These are phyloP conservation scores for Metalampra italica DNA, from an alignment of 2,888 invertebrate genomes.

Conservation along the genomic window DNA sequence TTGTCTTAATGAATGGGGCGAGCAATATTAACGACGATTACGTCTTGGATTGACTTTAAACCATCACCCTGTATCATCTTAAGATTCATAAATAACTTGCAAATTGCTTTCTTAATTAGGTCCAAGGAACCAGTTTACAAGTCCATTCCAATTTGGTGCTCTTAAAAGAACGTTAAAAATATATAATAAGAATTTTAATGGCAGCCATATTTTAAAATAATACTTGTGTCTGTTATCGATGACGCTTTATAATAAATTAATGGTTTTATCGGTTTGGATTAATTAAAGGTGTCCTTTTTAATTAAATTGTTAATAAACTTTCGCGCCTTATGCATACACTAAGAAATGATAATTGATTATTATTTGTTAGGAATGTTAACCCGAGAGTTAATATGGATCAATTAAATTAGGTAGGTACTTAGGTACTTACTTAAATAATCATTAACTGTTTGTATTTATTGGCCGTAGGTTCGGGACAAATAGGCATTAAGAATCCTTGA, in stretches of 20 bases:
- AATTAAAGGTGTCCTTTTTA: conserved; percentile 9
- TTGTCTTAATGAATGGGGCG: no score
- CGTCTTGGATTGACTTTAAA: not conserved
- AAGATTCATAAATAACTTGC: conserved; percentile 64
- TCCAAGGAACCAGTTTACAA: conserved; percentile 42
- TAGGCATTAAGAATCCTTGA: no score
- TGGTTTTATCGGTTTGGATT: conserved; percentile 16
- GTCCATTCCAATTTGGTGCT: conserved; percentile 37
- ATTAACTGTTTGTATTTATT: no score
- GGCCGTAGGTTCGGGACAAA: no score
- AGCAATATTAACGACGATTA: no score
- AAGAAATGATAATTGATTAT: no score
- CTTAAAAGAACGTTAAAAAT: conserved; percentile 29
- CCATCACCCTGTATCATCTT: conserved; percentile 43
- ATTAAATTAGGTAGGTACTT: no score
- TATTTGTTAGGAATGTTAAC: no score
- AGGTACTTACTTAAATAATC: no score
- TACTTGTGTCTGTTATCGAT: conserved; percentile 16
- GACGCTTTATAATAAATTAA: conserved; percentile 17
- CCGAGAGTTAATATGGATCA: no score
- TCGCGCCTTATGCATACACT: no score
- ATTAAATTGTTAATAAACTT: conserved; percentile 14
- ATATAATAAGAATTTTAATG: conserved; percentile 26
- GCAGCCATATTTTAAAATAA: conserved; percentile 17
- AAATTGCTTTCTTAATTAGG: conserved; percentile 73